Evolutionary conservation across 1,140 invertebrate genomes (phyloP), one percentile per base, ranked within the genome.

Genomic region (Ganaspis sp.): DNA sequence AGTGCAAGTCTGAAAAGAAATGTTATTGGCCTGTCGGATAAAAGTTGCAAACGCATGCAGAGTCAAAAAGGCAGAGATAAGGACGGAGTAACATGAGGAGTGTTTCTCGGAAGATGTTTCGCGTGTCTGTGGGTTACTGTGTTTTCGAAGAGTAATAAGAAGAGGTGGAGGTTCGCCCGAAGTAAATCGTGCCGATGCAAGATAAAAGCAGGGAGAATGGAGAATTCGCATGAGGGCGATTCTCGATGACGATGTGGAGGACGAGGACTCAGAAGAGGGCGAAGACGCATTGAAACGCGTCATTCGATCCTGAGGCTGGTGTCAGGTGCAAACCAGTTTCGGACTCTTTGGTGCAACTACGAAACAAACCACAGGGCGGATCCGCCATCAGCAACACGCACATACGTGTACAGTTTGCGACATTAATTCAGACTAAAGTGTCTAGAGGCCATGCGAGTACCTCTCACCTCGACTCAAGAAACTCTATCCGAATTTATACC

Each of bases 291-390:
- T 89, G 87, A 89, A 89, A 87, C 84, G 87, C 89, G 88, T 90
- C 89, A 90, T 90, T 88, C 86, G 88, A 90, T 91, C 87, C 82
- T 84, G 80, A 85, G 79, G 81, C 77, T 77, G 83, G 89, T 89
- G 89, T 91, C 90, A 90, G 88, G 90, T 91, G 90, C 89, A 90
- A 90, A 90, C 90, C 89, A 87, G 89, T 90, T 91, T 87, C 78
- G 79, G 45, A 49, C 45, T 49, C 45, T 49, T 49, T 49, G 45
- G 79, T 79, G 82, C 82, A 82, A 79, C 78, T 69, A 72, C 80
- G 54, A n/a, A n/a, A n/a, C n/a, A n/a, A n/a, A n/a, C n/a, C n/a
- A 71, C 77, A 78, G 64, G 77, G 72, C 77, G 72, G 71, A 76
- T 87, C 83, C 82, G 84, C 86, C 83, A 88, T 86, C 85, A 83